phyloP scores from a whole-genome alignment of 2,797 vertebrate genomes.

The Hyperoplus immaculatus region DNA sequence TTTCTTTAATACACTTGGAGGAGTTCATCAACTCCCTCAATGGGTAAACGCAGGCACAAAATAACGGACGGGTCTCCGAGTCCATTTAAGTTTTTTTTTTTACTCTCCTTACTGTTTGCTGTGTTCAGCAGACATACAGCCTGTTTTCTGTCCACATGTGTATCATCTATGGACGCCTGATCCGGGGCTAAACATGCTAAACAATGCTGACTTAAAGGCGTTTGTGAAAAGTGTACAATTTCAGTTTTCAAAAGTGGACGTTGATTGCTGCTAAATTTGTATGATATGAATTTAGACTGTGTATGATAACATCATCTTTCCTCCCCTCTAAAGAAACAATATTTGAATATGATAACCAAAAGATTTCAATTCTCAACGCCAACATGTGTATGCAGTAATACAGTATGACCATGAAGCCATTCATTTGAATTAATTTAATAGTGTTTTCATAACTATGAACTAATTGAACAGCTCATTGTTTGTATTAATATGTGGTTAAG shows the following conservation, averaged over 20 bases:
- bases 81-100: conserved; percentile 60
- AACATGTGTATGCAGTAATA: no score
- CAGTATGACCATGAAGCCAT: no score
- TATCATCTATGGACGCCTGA: conserved; percentile 1
- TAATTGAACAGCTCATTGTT: not conserved
- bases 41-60: conserved; percentile 87
- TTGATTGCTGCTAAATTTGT: not conserved
- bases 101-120: conserved; percentile 61
- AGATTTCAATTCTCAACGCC: not conserved
- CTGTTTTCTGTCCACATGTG: conserved; percentile 64
- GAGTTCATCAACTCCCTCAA: conserved; percentile 97
- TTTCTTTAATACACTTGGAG: conserved; percentile 97
- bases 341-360: not conserved
- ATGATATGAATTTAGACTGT: not conserved
- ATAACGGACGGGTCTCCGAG: conserved; percentile 84
- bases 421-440: not conserved
- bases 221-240: conserved; percentile 2
- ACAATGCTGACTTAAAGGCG: not conserved
- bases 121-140: conserved; percentile 49
- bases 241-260: not conserved
- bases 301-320: not conserved
- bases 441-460: not conserved
- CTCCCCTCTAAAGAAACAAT: not conserved
- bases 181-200: not conserved
- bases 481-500: not conserved